Base-by-base conservation (phyloP, 2,113 vertebrate species). In the Catharus minimus region DNA sequence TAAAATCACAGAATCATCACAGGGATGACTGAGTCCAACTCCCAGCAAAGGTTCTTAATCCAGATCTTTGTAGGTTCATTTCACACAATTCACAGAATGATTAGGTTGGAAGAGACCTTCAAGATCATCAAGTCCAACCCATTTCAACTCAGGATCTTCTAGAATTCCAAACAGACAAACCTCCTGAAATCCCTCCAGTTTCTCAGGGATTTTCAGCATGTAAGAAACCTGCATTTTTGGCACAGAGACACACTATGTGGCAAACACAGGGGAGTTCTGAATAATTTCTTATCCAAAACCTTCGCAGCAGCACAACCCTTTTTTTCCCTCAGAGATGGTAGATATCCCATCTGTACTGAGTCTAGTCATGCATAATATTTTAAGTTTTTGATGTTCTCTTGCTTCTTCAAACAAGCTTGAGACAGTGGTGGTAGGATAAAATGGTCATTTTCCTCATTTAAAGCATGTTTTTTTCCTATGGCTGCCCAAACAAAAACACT, bases 341-440 rank as follows among this genome's bases (percentile, higher is more conserved):
- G 78, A 89, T 24, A 1, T 66, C 75, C 93, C 93, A 92, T 88
- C 75, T 89, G 82, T 62, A 95, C 66, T 0, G 7, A 91, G 50
- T 80, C 84, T 68, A 87, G 60, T 66, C 75, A 55, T 62, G 71
- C 57, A 77, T 44, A 82, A 66, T 85, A 88, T 93, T 95, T 91
- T 89, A 74, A 85, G 39, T 82, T 91, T 89, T 87, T 67, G 53
- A 74, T 19, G 2, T 86, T 95, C 85, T 91, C 89, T 91, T 24
- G 15, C 66, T 75, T 91, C 87, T 85, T 93, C 58, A 87, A 78
- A 78, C 57, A 64, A 91, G 67, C n/a, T 56, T 55, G 39, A 93
- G 87, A 87, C 43, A 58, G 36, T 13, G 30, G 52, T 5, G 0
- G 32, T 53, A 79, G 78, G 56, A 95, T 78, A 91, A 93, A 94